Evolutionary conservation across 1,140 invertebrate genomes (phyloP).

Genomic region (Dysdera silvatica): DNA sequence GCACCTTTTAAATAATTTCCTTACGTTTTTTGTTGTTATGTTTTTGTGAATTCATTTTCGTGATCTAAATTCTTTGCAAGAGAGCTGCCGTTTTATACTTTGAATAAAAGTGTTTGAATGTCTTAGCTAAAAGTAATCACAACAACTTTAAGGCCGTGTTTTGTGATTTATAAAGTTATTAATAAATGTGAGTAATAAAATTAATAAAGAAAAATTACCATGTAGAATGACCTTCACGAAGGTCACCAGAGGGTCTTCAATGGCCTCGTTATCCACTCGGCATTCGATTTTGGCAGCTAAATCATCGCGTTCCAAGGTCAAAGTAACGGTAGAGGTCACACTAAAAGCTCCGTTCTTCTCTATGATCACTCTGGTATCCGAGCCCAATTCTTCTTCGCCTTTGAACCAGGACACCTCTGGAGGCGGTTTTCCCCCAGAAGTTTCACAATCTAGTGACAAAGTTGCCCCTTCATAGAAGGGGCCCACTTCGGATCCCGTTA

Average conservation of each 20-base stretch:
- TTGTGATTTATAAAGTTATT: too few relatives aligned
- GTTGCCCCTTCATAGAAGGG: slow-evolving; percentile 26
- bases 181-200: too few relatives aligned
- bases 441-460: slow-evolving; percentile 25
- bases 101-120: too few relatives aligned
- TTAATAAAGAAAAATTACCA: too few relatives aligned
- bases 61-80: too few relatives aligned
- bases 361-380: slow-evolving; percentile 1
- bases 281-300: slow-evolving; percentile 67
- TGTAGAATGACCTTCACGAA: slow-evolving; percentile 67
- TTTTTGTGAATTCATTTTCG: too few relatives aligned
- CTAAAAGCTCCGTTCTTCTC: slow-evolving; percentile 53
- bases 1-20: too few relatives aligned
- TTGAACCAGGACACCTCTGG: slow-evolving; percentile 68
- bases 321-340: slow-evolving; percentile 54
- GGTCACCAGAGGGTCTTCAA: slow-evolving; percentile 46
- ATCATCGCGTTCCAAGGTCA: slow-evolving; percentile 65
- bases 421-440: slow-evolving; percentile 57
- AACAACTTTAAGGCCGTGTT: too few relatives aligned
- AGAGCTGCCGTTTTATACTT: too few relatives aligned
- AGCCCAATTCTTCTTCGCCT: slow-evolving; percentile 9
- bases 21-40: too few relatives aligned
- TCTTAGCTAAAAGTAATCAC: too few relatives aligned
- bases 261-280: slow-evolving; percentile 35
- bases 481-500: slow-evolving; percentile 21